Evolutionary conservation across 1,140 invertebrate genomes (phyloP).

Genomic region (Lordiphosa collinella): DNA sequence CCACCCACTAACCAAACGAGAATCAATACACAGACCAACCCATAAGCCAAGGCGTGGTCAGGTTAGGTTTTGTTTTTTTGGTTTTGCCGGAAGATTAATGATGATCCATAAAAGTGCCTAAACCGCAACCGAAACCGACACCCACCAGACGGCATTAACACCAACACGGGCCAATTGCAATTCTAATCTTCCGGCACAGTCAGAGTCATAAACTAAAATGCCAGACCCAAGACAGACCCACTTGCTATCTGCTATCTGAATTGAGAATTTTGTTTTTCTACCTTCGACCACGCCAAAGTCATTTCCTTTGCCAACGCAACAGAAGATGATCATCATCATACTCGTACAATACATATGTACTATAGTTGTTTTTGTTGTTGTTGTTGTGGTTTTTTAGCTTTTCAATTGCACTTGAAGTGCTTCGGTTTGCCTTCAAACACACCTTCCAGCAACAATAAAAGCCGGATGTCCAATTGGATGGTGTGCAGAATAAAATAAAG

Average conservation of each 20-base stretch:
- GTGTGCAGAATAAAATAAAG: slow-evolving; percentile 13
- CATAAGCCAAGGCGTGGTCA: slow-evolving; percentile 34
- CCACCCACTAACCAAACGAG: slow-evolving; percentile 13
- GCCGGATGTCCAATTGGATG: slow-evolving; percentile 54
- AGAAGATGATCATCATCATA: slow-evolving; percentile 20
- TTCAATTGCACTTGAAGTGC: slow-evolving; percentile 66
- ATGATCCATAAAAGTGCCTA: slow-evolving; percentile 32
- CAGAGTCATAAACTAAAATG: neutral
- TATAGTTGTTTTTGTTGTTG: slow-evolving; percentile 6
- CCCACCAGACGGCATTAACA: slow-evolving; percentile 23
- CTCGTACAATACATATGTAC: neutral
- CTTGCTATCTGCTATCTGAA: slow-evolving; percentile 7
- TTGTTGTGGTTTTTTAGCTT: slow-evolving; percentile 35
- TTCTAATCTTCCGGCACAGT: neutral
- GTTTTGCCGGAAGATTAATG: slow-evolving; percentile 55
- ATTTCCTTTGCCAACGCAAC: slow-evolving; percentile 68
- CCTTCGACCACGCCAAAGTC: slow-evolving; percentile 45
- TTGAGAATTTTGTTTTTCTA: slow-evolving; percentile 14
- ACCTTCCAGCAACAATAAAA: slow-evolving; percentile 52
- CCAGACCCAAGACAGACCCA: neutral
- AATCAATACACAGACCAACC: slow-evolving; percentile 52
- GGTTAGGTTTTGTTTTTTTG: slow-evolving; percentile 19
- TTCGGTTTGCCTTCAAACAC: slow-evolving; percentile 37
- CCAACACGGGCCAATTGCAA: slow-evolving; percentile 2
- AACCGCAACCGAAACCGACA: slow-evolving; percentile 13